Percentiles rank a stretch among this genome's conserved stretches.
Conservation (phyloP, 1,140 invertebrate genomes). For the Anastrepha ludens region DNA sequence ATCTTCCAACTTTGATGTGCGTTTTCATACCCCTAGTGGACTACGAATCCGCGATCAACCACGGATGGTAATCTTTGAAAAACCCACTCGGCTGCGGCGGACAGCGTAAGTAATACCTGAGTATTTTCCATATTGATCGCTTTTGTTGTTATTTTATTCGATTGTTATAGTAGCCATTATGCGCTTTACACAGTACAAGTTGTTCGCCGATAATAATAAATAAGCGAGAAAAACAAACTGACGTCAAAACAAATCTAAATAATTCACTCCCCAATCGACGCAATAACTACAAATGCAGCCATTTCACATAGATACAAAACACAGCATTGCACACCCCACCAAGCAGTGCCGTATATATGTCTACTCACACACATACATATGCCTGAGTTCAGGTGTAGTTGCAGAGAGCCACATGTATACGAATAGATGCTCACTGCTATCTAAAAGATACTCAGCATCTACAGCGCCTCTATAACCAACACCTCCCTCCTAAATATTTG, state of each 20-base stretch:
- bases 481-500: background rate
- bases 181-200: conserved; percentile 12
- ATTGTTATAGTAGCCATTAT: conserved; percentile 10
- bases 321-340: background rate
- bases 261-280: background rate
- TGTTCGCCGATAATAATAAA: conserved; percentile 40
- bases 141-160: too few relatives aligned
- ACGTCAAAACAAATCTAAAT: conserved; percentile 5
- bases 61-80: too few relatives aligned
- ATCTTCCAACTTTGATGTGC: too few relatives aligned
- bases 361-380: background rate
- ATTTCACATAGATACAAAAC: conserved; percentile 1
- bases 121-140: too few relatives aligned
- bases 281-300: background rate
- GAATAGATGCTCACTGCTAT: background rate
- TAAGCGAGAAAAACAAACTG: conserved; percentile 29
- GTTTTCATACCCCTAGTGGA: too few relatives aligned
- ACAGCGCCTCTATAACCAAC: background rate
- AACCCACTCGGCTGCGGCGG: too few relatives aligned
- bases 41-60: too few relatives aligned
- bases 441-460: conserved; percentile 35
- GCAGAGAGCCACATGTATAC: background rate
- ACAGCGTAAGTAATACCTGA: too few relatives aligned
- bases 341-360: background rate
- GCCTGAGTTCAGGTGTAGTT: background rate